Base-by-base conservation (phyloP, 2,113 vertebrate genomes). In the Orientallactaga bullata region DNA sequence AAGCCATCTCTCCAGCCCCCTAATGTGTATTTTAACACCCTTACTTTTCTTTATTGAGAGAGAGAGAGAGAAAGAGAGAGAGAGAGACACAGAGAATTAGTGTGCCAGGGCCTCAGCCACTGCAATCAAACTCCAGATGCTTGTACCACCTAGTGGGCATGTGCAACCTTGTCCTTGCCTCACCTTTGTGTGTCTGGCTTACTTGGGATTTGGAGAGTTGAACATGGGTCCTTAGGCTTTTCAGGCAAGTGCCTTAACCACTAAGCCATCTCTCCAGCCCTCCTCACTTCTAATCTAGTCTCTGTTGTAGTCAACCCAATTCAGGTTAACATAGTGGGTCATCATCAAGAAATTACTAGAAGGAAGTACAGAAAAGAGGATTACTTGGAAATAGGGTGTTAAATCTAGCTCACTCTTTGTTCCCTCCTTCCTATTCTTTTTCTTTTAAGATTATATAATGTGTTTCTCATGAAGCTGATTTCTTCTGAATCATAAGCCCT, bases 401-500 rank as follows among this genome's bases (percentile, higher is more conserved):
- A 87, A 77, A 66, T 79, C 47, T 39, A 89, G 18, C 39, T 90
- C 32, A 69, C 26, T 16, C 8, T 77, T 91, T 73, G 16, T 13
- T 17, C 58, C 47, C 15, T 5, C 24, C 9, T 3, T 23, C 32
- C 68, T 85, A 76, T 79, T 24, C 32, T 42, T 89, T 94, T 89
- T 58, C 51, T 88, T 81, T 3, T 74, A 77, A 90, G 51, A 26
- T 82, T 92, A 69, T 77, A 28, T 83, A 35, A 42, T 69, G 24
- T 93, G 20, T 4, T 80, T 94, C 61, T 85, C 16, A 86, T 65
- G 68, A 88, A 72, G 88, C 51, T 47, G 74, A 60, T 88, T 16
- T 93, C 87, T 89, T 92, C 84, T 90, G 60, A 92, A 89, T 78
- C 87, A 89, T 20, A 89, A 68, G 7, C 10, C 81, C 23, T 47